A percentile compares a stretch with the other conserved stretches of the same genome.
phyloP scores from a whole-genome alignment of 2,797 vertebrate species.

The Gadopsis marmoratus region DNA sequence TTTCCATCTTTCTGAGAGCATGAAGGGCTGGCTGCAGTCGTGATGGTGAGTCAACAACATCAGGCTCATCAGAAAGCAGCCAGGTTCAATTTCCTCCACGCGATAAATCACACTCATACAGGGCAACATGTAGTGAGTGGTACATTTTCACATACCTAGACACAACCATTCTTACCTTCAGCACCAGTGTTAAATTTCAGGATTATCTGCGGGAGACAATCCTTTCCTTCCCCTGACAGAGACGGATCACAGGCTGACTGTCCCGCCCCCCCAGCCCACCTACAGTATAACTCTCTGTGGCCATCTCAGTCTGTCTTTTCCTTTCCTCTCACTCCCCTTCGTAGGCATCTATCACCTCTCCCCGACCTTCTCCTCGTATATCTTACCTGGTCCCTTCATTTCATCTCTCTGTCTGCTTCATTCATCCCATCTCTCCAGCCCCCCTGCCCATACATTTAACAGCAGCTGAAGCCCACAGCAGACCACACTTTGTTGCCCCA shows the following conservation, averaged over 20 bases:
- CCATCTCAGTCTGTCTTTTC: slow-evolving; percentile 57
- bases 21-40: slow-evolving; percentile 42
- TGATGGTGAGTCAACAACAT: slow-evolving; percentile 72
- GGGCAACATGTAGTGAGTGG: slow-evolving; percentile 20
- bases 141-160: slow-evolving; percentile 38
- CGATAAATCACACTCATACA: slow-evolving; percentile 74
- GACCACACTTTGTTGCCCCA: slow-evolving; percentile 67
- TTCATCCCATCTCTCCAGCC: slow-evolving; percentile 61
- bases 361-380: slow-evolving; percentile 68
- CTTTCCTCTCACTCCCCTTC: slow-evolving; percentile 35
- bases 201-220: slow-evolving; percentile 61
- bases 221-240: slow-evolving; percentile 65
- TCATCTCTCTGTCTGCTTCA: slow-evolving; percentile 66
- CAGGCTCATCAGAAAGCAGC: slow-evolving; percentile 64
- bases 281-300: slow-evolving; percentile 58
- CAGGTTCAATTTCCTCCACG: slow-evolving; percentile 49
- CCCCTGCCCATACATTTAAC: slow-evolving; percentile 77
- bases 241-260: slow-evolving; percentile 61
- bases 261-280: slow-evolving; percentile 39
- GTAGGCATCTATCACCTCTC: slow-evolving; percentile 71
- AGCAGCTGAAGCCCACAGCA: slow-evolving; percentile 78
- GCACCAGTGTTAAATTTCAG: slow-evolving; percentile 42
- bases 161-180: slow-evolving; percentile 34
- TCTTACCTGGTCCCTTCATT: slow-evolving; percentile 68
- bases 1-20: slow-evolving; percentile 28